A percentile compares a stretch with the other conserved stretches of the same genome.
Evolutionary conservation across 2,113 vertebrate species (phyloP).

Genomic region (Oenanthe oenanthe): DNA sequence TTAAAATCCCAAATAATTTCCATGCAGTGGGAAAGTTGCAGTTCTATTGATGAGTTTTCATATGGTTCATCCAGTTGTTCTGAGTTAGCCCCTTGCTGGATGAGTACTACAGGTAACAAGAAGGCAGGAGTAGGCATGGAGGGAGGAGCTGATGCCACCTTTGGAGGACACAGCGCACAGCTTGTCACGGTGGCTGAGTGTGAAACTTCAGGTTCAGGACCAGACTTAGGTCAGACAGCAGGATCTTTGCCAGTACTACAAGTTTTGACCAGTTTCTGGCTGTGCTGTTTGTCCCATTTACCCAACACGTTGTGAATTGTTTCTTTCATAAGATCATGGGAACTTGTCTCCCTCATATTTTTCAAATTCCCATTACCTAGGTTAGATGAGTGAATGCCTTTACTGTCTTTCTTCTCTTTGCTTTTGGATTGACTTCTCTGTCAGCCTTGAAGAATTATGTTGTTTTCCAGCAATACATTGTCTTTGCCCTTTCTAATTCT

Average conservation of each 20-base stretch:
- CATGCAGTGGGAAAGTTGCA: not conserved
- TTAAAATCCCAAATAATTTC: not conserved
- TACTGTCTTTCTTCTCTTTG: not conserved
- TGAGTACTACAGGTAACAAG: not conserved
- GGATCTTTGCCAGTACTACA: not conserved
- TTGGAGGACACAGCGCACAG: fast-evolving
- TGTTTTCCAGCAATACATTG: not conserved
- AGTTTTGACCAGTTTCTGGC: not conserved
- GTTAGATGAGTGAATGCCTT: not conserved
- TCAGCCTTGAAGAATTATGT: not conserved
- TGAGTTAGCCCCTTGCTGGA: not conserved
- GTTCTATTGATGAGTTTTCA: not conserved
- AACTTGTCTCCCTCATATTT: not conserved
- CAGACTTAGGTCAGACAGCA: not conserved
- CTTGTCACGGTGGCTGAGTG: fast-evolving
- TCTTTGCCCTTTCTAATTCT: not conserved
- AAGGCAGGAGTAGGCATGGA: not conserved
- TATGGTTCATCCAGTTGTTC: not conserved
- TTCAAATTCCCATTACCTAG: not conserved
- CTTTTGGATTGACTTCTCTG: not conserved
- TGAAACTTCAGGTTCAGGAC: not conserved
- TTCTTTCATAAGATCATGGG: not conserved
- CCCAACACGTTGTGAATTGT: not conserved
- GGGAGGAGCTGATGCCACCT: fast-evolving
- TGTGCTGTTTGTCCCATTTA: not conserved